Evolutionary conservation across 2,113 vertebrate species (phyloP), one percentile per base, ranked within the genome.

Genomic region (Rissa tridactyla): DNA sequence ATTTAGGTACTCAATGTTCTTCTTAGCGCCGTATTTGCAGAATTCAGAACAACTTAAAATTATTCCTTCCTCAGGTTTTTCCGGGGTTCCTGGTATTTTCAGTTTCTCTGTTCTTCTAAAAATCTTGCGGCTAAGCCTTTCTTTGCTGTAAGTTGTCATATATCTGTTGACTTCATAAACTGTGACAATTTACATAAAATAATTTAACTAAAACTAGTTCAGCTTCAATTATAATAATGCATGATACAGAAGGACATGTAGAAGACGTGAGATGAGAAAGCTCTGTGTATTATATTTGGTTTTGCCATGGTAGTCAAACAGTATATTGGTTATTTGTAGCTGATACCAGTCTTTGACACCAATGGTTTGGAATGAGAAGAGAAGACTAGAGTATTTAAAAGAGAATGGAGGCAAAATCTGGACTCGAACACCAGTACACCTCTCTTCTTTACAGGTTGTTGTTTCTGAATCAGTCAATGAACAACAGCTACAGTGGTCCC

Each of bases 1-100:
- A 96, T 96, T 94, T 93, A 92, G 91, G 72, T 94, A 96, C 84
- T 96, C 89, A 78, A 3, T 93, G 86, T 85, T 94, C 72, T 92
- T 88, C 69, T 92, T 94, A 95, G 83, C 5, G 2, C 73, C 80
- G 44, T 88, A 76, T 96, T 96, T 96, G 94, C 92, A 92, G 85
- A 96, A 92, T 84, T 96, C 47, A 92, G 72, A 95, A 23, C 62
- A 83, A 93, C 61, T 80, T 93, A 36, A 78, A 95, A 82, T 96
- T 75, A 85, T 91, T 91, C 57, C n/a, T 88, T 87, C 42, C 47
- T 81, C 29, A 40, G 42, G 19, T 93, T 96, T 92, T 95, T 87
- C 42, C 3, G 0, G 81, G 58, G 46, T 91, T 89, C 66, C 51
- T 54, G 42, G 42, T 92, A 60, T 76, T 84, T 88, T 92, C n/a